Percentiles rank a stretch among this genome's conserved stretches.
Evolutionary conservation across 2,888 invertebrate species (phyloP).

Genomic region (Morpho achilles): DNA sequence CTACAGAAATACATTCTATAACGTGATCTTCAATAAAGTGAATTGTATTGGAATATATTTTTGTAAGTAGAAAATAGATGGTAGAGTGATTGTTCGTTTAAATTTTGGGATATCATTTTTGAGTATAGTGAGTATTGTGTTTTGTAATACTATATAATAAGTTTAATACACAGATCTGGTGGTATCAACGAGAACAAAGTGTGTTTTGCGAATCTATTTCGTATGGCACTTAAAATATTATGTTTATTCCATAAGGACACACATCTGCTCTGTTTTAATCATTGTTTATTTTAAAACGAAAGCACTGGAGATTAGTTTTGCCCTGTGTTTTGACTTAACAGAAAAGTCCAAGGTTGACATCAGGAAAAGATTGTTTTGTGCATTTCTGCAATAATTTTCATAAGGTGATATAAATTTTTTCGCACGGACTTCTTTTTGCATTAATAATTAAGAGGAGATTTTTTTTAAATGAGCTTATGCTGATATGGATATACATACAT

Average conservation of each 20-base stretch:
- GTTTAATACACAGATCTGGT: no score
- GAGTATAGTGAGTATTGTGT: constrained; percentile 35
- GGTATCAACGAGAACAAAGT: not conserved
- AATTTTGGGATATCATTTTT: constrained; percentile 33
- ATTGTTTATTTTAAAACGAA: no score
- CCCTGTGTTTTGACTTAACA: not conserved
- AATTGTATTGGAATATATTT: constrained; percentile 26
- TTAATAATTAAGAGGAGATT: no score
- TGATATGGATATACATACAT: no score
- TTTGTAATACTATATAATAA: no score
- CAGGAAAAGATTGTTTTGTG: not conserved
- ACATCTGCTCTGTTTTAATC: no score
- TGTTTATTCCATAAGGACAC: no score
- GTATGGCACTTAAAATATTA: no score
- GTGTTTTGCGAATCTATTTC: not conserved
- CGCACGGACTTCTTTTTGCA: no score
- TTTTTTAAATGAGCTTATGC: no score
- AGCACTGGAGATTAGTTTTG: not conserved
- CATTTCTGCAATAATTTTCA: not conserved
- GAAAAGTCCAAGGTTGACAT: constrained; percentile 2
- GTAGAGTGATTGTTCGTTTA: constrained; percentile 39
- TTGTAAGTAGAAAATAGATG: constrained; percentile 39
- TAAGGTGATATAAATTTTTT: not conserved
- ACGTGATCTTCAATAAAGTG: constrained; percentile 30
- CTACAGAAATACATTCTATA: constrained; percentile 23